These are phyloP conservation scores for Sigmodon hispidus DNA, from an alignment of 2,113 vertebrate genomes.

Conservation along the genomic window DNA sequence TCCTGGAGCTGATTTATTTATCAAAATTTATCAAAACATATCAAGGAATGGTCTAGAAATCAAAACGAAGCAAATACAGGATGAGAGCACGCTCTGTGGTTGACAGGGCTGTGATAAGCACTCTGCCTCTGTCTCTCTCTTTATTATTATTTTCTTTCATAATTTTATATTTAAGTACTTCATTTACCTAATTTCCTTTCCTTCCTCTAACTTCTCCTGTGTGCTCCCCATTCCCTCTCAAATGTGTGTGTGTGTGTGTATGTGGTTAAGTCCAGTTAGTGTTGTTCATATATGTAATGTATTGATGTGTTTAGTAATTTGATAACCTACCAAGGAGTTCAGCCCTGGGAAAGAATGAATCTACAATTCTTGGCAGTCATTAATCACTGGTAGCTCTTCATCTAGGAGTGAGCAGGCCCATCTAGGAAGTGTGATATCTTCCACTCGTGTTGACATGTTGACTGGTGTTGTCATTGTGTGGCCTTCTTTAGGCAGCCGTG, in stretches of 20 bases:
- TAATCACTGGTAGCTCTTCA: too few species aligned
- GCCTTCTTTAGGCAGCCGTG: not conserved
- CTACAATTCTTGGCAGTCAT: not conserved
- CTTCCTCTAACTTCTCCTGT: not conserved
- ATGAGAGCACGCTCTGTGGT: not conserved
- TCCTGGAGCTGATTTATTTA: not conserved
- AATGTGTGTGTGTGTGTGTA: not conserved
- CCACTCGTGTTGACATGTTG: not conserved
- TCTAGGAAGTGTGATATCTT: not conserved
- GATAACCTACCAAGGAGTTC: not conserved
- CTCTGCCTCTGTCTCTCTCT: not conserved
- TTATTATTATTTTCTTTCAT: not conserved
- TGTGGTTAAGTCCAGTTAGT: not conserved
- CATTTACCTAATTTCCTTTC: not conserved
- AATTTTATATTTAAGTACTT: not conserved
- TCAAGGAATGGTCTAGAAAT: conserved; percentile 14
- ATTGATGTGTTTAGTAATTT: not conserved
- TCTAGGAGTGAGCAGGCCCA: not conserved
- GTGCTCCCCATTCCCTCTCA: not conserved
- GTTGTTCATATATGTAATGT: not conserved
- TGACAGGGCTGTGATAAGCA: not conserved
- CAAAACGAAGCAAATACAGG: not conserved
- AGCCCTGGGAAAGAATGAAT: not conserved
- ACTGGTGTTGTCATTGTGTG: not conserved
- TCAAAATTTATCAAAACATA: not conserved